Evolutionary conservation across 1,140 invertebrate species (phyloP), one percentile per base, ranked within the genome.

Genomic region (Psix sp.): DNA sequence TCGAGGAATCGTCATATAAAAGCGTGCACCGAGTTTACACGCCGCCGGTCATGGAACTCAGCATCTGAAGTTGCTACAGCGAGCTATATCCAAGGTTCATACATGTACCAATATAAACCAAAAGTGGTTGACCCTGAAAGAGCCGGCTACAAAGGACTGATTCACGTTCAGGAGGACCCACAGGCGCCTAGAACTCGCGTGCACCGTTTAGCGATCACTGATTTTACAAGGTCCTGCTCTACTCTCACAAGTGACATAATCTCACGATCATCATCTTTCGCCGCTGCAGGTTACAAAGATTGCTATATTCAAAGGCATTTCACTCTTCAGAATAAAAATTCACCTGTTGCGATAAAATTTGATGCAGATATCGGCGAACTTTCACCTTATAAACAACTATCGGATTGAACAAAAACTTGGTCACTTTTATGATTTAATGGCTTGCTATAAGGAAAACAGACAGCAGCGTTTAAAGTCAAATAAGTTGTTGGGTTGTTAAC

Each of bases 111-210:
- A 68, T 70, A 76, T 74, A 75, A 74, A 63, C 77, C 82, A 82
- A 87, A 87, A 87, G 84, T 82, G 82, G 85, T 85, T 87, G 85
- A 86, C 85, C 85, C 85, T 87, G 85, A 86, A 80, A 82, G 72
- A 80, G 78, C 78, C 79, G 74, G 77, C 80, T 79, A 84, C 82
- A 86, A 86, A 86, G 82, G 82, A 85, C 84, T 85, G 84, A 86
- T 83, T 86, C 85, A 86, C 80, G 67, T 63, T 59, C 49, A 54
- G 45, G 54, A 70, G 59, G 54, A 60, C 59, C 60, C 45, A 26
- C 59, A 52, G 57, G 57, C 43, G 49, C 56, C 56, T 67, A 63
- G 39, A 56, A 60, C 52, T 66, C 29, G 52, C 49, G 59, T 71
- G 66, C 57, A 46, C 65, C 52, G 43, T 76, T 71, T 52, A 43